Evolutionary conservation across 2,113 vertebrate genomes (phyloP), one percentile per base, ranked within the genome.

Genomic region (Ardeotis arabs): DNA sequence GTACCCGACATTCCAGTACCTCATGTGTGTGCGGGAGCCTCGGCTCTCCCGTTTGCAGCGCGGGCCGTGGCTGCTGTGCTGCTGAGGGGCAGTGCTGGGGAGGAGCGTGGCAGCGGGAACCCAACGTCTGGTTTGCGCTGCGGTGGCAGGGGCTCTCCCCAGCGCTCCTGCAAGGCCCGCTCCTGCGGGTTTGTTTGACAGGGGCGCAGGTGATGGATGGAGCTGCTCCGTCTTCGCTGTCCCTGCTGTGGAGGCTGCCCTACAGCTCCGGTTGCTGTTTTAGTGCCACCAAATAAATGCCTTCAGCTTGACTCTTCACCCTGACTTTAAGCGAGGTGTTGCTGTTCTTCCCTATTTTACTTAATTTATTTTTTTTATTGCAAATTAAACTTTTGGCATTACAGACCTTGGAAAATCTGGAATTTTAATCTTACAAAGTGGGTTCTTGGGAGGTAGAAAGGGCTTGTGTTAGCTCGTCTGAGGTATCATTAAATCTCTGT

Each of bases 71-170:
- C 53, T 4, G 31, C 14, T 8, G 4, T 22, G 33, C 25, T 13
- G 60, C 74, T 21, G 29, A 7, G 6, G 2, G 60, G 67, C 25
- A 3, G 37, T 9, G 31, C 56, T 7, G 35, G n/a, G 63, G 56
- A 27, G 20, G 15, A 6, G 2, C 1, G 4, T 12, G 35, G 66
- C 31, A 37, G 66, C 78, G 24, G 49, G 44, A 25, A 10, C n/a
- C 22, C 19, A 50, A 6, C 2, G 2, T 14, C 12, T 1, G 19
- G 44, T 56, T 41, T n/a, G 47, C 6, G 47, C 10, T 3, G 27
- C 1, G 13, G 19, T 1, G 14, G 45, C 58, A 50, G 67, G 5
- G 33, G 70, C 45, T 70, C 14, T 29, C 13, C 22, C 23, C 1
- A 4, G 20, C 19, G 29, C 41, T 22, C 6, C 9, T 2, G 16